phyloP scores from a whole-genome alignment of 1,140 invertebrate species.

The Tetranychus urticae region DNA sequence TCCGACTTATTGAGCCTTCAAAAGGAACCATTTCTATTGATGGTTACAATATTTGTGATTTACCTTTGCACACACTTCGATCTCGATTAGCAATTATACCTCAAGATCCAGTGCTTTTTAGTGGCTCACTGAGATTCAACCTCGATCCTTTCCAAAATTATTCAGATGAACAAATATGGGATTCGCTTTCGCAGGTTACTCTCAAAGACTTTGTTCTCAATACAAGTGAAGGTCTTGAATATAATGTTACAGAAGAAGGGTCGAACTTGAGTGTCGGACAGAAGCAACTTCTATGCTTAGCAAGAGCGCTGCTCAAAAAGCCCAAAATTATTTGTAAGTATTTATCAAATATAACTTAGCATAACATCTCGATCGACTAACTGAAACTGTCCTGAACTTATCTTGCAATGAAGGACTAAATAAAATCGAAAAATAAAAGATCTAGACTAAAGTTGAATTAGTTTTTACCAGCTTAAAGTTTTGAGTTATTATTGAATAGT shows the following conservation, averaged over 20 bases:
- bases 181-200: slow-evolving; percentile 13
- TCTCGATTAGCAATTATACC: slow-evolving; percentile 66
- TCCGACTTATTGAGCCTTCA: slow-evolving; percentile 27
- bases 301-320: slow-evolving; percentile 19
- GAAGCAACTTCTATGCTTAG: slow-evolving; percentile 31
- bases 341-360: slow-evolving; percentile 20
- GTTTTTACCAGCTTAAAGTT: slow-evolving; percentile 15
- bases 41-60: slow-evolving; percentile 50
- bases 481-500: background rate
- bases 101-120: slow-evolving; percentile 33
- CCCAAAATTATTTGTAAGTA: slow-evolving; percentile 15
- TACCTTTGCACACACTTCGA: slow-evolving; percentile 72
- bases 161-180: slow-evolving; percentile 13
- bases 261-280: slow-evolving; percentile 11
- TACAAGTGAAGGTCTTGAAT: slow-evolving; percentile 6
- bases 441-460: slow-evolving; percentile 7
- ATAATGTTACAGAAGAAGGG: slow-evolving; percentile 5
- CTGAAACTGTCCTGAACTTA: background rate
- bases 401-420: too few species aligned
- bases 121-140: slow-evolving; percentile 26
- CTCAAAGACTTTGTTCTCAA: slow-evolving; percentile 10
- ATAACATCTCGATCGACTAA: background rate
- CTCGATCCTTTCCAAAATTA: slow-evolving; percentile 14
- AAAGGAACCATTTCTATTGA: slow-evolving; percentile 68
- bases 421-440: too few species aligned